These are phyloP conservation scores for Aspiorhynchus laticeps DNA, from an alignment of 2,113 vertebrate genomes.

Conservation along the genomic window DNA sequence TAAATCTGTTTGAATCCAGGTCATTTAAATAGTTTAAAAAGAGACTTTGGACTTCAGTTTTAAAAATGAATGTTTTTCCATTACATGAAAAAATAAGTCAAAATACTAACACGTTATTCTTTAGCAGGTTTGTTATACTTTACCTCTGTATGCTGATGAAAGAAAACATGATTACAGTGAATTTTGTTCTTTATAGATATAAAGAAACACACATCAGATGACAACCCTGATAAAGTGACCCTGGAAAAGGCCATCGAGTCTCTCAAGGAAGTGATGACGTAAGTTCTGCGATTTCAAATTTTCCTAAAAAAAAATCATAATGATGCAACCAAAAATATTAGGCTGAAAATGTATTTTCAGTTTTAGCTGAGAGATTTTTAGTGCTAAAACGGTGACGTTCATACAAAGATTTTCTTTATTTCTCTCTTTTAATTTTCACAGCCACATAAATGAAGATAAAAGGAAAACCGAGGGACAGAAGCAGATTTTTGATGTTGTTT, in stretches of 20 bases:
- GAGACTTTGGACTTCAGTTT: not conserved
- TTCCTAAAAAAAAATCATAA: not conserved
- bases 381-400: not conserved
- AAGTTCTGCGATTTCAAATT: slow-evolving; percentile 67
- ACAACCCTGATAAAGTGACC: slow-evolving; percentile 93
- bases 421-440: slow-evolving; percentile 61
- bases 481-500: slow-evolving; percentile 98
- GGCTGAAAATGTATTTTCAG: not conserved
- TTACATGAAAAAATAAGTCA: not conserved
- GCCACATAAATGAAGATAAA: slow-evolving; percentile 99
- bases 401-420: not conserved
- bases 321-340: not conserved
- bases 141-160: not conserved
- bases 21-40: not conserved
- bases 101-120: not conserved
- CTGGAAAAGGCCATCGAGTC: slow-evolving; percentile 95
- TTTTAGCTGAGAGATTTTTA: not conserved
- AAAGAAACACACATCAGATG: slow-evolving; percentile 93
- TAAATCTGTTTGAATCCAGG: not conserved
- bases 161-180: not conserved
- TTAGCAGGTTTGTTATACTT: not conserved
- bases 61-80: not conserved
- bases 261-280: slow-evolving; percentile 99
- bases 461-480: slow-evolving; percentile 98
- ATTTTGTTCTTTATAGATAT: slow-evolving; percentile 79